Conservation (phyloP, 2,113 vertebrate genomes). For the Ivindomyrus marchei region DNA sequence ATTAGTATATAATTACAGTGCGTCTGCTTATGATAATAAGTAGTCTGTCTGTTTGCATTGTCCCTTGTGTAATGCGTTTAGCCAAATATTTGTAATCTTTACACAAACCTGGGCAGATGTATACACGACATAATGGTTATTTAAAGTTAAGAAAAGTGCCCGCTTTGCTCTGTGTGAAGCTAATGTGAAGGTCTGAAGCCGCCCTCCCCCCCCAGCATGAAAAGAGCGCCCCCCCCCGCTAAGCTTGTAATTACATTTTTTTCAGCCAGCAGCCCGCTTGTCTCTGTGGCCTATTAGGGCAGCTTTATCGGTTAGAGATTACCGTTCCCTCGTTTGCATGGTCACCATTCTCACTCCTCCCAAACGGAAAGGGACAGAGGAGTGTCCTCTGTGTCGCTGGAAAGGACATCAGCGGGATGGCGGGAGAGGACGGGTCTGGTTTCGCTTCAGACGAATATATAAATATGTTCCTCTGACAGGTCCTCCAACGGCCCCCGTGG, state of each 20-base stretch:
- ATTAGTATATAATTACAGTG: not conserved
- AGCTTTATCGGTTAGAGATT: not conserved
- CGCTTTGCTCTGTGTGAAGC: not conserved
- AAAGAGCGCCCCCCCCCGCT: not conserved
- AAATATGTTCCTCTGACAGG: not conserved
- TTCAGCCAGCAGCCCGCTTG: not conserved
- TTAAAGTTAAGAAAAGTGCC: not conserved
- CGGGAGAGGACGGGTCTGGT: not conserved
- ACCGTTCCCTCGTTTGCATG: not conserved
- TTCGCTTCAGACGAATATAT: not conserved
- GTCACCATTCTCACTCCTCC: not conserved
- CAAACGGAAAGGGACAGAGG: not conserved
- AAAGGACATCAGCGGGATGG: not conserved
- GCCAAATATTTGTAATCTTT: not conserved
- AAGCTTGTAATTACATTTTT: slow-evolving; percentile 9
- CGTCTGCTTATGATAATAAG: not conserved
- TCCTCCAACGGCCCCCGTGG: not conserved
- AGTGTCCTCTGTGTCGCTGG: not conserved
- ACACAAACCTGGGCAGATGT: not conserved
- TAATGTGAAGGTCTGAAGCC: not conserved
- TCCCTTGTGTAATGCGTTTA: not conserved
- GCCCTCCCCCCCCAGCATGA: not conserved
- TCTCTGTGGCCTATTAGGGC: not conserved
- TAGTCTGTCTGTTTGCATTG: not conserved
- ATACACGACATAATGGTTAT: not conserved